Conservation (phyloP, 2,113 vertebrate species). For the Strigops habroptila region DNA sequence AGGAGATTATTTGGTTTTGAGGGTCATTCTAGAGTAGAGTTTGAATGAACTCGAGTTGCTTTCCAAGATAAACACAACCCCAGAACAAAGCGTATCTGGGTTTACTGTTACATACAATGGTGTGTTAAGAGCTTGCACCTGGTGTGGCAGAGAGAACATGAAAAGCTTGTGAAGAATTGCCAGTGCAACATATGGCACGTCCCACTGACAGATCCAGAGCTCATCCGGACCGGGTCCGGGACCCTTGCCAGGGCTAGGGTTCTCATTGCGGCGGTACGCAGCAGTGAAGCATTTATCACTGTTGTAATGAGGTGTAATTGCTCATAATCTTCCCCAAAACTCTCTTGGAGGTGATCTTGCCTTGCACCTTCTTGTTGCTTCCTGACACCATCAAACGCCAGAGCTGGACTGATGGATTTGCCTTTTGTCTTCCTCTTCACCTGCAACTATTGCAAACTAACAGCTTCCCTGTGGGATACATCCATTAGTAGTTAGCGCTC, state of each 20-base stretch:
- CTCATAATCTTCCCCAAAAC: background rate
- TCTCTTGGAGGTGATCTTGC: background rate
- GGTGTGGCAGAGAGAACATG: background rate
- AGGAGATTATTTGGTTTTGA: slow-evolving; percentile 54
- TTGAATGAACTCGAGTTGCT: slow-evolving; percentile 51
- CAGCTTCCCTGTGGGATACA: background rate
- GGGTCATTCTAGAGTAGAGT: slow-evolving; percentile 50
- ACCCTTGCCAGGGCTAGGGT: background rate
- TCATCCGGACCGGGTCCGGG: background rate
- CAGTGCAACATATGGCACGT: slow-evolving; percentile 25
- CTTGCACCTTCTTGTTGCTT: background rate
- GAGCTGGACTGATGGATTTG: background rate
- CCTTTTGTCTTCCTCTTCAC: background rate
- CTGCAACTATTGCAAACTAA: background rate
- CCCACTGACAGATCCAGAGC: background rate
- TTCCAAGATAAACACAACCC: slow-evolving; percentile 52
- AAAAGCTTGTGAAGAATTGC: slow-evolving; percentile 50
- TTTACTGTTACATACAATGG: slow-evolving; percentile 42
- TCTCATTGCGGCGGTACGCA: background rate
- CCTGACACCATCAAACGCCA: background rate
- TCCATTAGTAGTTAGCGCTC: background rate
- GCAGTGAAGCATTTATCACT: slow-evolving; percentile 2
- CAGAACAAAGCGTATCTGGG: slow-evolving; percentile 58
- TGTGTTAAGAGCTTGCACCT: slow-evolving; percentile 48
- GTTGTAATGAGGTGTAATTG: background rate